phyloP scores from a whole-genome alignment of 2,797 vertebrate species.

The Alfaro cultratus region DNA sequence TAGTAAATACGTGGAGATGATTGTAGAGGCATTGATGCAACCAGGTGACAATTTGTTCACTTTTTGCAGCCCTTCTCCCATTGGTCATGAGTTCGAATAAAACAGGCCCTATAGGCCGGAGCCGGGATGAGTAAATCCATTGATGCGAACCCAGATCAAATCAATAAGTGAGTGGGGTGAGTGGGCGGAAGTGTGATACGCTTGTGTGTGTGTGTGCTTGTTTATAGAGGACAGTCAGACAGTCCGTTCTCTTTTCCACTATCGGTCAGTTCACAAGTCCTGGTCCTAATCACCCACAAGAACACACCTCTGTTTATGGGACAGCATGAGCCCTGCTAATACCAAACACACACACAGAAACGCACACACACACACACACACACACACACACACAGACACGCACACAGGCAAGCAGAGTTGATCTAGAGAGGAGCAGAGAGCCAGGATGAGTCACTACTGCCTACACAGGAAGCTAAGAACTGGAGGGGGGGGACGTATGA shows the following conservation, averaged over 20 bases:
- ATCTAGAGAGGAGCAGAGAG: slow-evolving; percentile 70
- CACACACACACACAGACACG: slow-evolving; percentile 32
- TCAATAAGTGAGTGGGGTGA: slow-evolving; percentile 51
- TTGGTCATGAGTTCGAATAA: slow-evolving; percentile 39
- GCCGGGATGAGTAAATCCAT: slow-evolving; percentile 73
- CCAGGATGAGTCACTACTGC: slow-evolving; percentile 82
- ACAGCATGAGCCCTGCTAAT: slow-evolving; percentile 58
- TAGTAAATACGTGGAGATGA: neutral
- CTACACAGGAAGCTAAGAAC: slow-evolving; percentile 77
- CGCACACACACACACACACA: slow-evolving; percentile 18
- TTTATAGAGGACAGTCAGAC: slow-evolving; percentile 52
- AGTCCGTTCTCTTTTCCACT: slow-evolving; percentile 58
- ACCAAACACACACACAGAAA: slow-evolving; percentile 48
- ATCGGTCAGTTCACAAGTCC: slow-evolving; percentile 40
- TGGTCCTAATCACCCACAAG: slow-evolving; percentile 53
- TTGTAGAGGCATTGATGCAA: slow-evolving; percentile 1
- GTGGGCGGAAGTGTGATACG: slow-evolving; percentile 25
- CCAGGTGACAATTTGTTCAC: slow-evolving; percentile 12
- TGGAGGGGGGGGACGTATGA: slow-evolving; percentile 51
- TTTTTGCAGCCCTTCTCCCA: slow-evolving; percentile 35
- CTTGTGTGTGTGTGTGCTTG: slow-evolving; percentile 37
- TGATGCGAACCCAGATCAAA: slow-evolving; percentile 67
- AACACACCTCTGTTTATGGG: slow-evolving; percentile 60
- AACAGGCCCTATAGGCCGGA: slow-evolving; percentile 72
- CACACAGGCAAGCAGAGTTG: slow-evolving; percentile 28